Conservation (phyloP, 2,113 vertebrate genomes). For the Macaca mulatta region DNA sequence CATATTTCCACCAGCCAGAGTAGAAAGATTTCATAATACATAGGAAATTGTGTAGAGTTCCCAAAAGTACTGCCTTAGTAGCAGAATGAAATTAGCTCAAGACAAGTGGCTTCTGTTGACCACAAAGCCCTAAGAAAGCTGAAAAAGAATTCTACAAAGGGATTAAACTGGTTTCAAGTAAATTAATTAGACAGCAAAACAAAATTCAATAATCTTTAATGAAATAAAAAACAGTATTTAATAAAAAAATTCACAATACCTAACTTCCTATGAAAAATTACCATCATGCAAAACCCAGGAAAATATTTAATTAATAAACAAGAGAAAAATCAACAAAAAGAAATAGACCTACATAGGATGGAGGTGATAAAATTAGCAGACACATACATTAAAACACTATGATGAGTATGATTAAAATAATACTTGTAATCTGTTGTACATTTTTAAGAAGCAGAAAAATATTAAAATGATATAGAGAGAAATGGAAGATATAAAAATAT, state of each 20-base stretch:
- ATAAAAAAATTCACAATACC: background rate
- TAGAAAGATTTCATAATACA: background rate
- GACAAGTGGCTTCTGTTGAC: background rate
- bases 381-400: background rate
- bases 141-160: background rate
- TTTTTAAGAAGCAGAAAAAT: background rate
- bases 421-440: background rate
- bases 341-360: background rate
- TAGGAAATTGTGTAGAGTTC: background rate
- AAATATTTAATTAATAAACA: background rate
- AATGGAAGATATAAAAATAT: background rate
- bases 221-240: background rate
- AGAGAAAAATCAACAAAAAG: conserved; percentile 2
- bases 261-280: background rate
- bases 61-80: background rate
- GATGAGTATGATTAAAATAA: background rate
- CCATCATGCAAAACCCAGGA: background rate
- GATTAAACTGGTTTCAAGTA: background rate
- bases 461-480: background rate
- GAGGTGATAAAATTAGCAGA: background rate
- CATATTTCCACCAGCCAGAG: background rate
- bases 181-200: background rate
- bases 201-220: conserved; percentile 17
- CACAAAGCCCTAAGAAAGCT: background rate
- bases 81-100: background rate